Percentiles rank a stretch among this genome's conserved stretches.
Conservation (phyloP, 2,888 invertebrate genomes). For the Ctena decussata region DNA sequence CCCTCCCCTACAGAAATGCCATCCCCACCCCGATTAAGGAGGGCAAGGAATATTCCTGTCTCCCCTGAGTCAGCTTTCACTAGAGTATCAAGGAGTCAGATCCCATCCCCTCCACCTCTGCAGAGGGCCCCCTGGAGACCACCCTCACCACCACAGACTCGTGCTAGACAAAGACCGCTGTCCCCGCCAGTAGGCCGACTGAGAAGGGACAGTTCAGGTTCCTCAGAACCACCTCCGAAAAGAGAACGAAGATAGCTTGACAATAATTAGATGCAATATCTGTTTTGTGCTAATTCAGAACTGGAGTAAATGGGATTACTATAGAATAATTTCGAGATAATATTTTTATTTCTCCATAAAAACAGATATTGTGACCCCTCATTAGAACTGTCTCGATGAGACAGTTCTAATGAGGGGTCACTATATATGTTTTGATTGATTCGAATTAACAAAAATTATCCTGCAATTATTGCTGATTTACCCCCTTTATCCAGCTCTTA, state of each 20-base stretch:
- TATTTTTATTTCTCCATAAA: too few relatives aligned
- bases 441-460: too few relatives aligned
- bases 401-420: too few relatives aligned
- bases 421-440: too few relatives aligned
- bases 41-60: slow-evolving; percentile 20
- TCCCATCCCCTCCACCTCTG: not conserved
- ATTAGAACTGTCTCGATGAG: too few relatives aligned
- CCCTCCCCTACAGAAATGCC: not conserved
- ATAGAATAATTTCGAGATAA: too few relatives aligned
- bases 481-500: too few relatives aligned
- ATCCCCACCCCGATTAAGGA: slow-evolving; percentile 15
- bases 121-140: not conserved
- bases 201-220: slow-evolving; percentile 34
- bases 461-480: too few relatives aligned
- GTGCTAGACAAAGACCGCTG: slow-evolving; percentile 25
- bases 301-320: too few relatives aligned
- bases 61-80: slow-evolving; percentile 7
- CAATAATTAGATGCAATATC: too few relatives aligned
- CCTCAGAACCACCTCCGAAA: slow-evolving; percentile 43
- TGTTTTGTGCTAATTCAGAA: too few relatives aligned
- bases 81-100: not conserved
- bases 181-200: slow-evolving; percentile 27
- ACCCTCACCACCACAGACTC: not conserved
- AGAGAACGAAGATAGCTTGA: slow-evolving; percentile 34
- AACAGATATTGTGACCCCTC: too few relatives aligned